Base-by-base conservation (phyloP, 2,888 invertebrate species). In the Stegana nigrithorax region DNA sequence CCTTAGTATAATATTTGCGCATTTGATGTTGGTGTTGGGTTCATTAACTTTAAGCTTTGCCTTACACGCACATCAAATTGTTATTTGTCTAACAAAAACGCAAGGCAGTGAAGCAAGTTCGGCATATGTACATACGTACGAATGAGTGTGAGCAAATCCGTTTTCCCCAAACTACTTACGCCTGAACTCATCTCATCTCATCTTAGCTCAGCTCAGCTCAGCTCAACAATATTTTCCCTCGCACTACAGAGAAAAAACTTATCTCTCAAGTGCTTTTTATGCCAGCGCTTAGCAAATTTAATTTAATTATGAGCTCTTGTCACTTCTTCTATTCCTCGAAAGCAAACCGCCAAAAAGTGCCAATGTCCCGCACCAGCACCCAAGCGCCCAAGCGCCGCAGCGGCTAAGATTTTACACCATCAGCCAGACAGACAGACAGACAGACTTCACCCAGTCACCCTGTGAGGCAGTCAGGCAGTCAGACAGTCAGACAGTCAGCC, bases 261-360 rank as follows among this genome's bases (percentile, higher is more conserved):
- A 50, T 68, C 67, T n/a, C n/a, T 67, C 58, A 67, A 70, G 71
- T 71, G 75, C 70, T 78, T 75, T 72, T 70, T 78, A 64, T 65
- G 74, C 67, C 50, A 32, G 53, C n/a, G n/a, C 73, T 74, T 77
- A 75, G 75, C 75, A n/a, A n/a, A n/a, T n/a, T 75, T 76, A 79
- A 76, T 76, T 76, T 79, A 76, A 76, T 79, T 79, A 79, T 71
- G 71, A 77, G 72, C 71, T 75, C 73, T 71, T 77, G 77, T 74
- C 71, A 67, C 74, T 70, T 62, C 64, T n/a, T 71, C 19, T 45
- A 39, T 14, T 39, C 50, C 19, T 1, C 26, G 6, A 23, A 19
- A 59, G 26, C 47, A 4, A 47, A 47, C 21, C 21, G 25, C 8
- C 47, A 23, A 21, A 19, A 25, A 42, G 10, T 14, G 23, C 59